Percentiles rank a stretch among this genome's conserved stretches.
Conservation (phyloP, 2,797 vertebrate species). For the Peromyscus nudipes region DNA sequence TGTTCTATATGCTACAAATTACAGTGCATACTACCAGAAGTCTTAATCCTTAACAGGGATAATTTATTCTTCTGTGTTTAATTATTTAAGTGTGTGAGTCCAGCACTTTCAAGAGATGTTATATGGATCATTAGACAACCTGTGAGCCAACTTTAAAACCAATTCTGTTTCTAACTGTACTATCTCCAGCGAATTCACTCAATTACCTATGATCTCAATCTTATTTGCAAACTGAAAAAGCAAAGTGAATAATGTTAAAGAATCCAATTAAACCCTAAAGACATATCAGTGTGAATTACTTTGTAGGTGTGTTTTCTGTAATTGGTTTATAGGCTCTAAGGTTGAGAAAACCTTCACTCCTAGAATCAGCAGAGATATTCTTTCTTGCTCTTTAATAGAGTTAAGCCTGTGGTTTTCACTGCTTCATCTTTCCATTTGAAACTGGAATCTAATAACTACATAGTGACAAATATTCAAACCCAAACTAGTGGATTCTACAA, state of each 20-base stretch:
- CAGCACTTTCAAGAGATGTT: neutral
- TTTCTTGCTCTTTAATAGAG: conserved; percentile 28
- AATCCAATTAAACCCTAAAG: conserved; percentile 13
- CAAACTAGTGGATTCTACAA: conserved; percentile 3
- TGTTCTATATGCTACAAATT: neutral
- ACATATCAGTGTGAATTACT: conserved; percentile 28
- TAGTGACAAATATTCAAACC: conserved; percentile 32
- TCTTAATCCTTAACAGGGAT: neutral
- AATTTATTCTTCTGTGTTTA: neutral
- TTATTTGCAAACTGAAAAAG: conserved; percentile 40
- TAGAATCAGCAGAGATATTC: neutral
- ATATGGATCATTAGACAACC: neutral
- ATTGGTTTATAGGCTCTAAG: neutral
- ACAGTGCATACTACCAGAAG: neutral
- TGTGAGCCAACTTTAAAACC: neutral
- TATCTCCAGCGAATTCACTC: neutral
- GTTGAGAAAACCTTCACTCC: neutral
- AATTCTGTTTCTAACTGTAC: neutral
- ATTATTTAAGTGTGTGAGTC: neutral
- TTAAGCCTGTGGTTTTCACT: neutral
- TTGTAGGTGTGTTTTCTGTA: conserved; percentile 17
- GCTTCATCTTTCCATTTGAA: conserved; percentile 19
- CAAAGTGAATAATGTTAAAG: conserved; percentile 5
- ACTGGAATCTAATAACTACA: conserved; percentile 51
- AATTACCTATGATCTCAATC: conserved; percentile 1